Evolutionary conservation across 2,113 vertebrate genomes (phyloP), one percentile per base, ranked within the genome.

Genomic region (Tupaia chinensis): DNA sequence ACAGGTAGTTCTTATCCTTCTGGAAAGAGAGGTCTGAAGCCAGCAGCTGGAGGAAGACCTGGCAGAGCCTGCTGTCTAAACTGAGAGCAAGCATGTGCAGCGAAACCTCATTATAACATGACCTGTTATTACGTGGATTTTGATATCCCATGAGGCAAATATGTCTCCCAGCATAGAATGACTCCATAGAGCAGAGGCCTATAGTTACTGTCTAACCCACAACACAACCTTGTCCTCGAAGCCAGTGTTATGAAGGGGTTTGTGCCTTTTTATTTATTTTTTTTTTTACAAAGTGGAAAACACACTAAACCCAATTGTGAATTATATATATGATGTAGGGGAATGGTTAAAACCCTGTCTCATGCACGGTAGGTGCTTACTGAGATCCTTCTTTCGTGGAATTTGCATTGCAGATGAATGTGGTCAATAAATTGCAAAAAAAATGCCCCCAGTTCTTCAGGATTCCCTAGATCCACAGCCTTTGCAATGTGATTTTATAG

Each of bases 1-100:
- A 98, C 98, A 98, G 89, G 96, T 98, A 98, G 97, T 97, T 97
- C 97, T 98, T 98, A 97, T 97, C 97, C 95, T 98, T 97, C 94
- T 96, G 91, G 95, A 96, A 91, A 84, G 60, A n/a, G 96, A 97
- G 93, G 96, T 96, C 72, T 97, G 95, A 97, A 97, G 97, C 95
- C 94, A 97, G 96, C 97, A 97, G 92, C 95, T 94, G 97, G 98
- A 93, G 94, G 88, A 98, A 95, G 68, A 91, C 91, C 96, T 98
- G 91, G 84, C 86, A 97, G 94, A 96, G 89, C 91, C 82, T 1
- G 4, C 65, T 89, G 79, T 96, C 92, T 97, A 96, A 97, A 92
- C 97, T 97, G 97, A 97, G 95, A 95, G 97, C 89, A 65, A 97
- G 89, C 97, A 32, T 74, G 53, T 97, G 72, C 72, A 96, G 83